Evolutionary conservation across 2,113 vertebrate genomes (phyloP).

Genomic region (Scolopax mira): DNA sequence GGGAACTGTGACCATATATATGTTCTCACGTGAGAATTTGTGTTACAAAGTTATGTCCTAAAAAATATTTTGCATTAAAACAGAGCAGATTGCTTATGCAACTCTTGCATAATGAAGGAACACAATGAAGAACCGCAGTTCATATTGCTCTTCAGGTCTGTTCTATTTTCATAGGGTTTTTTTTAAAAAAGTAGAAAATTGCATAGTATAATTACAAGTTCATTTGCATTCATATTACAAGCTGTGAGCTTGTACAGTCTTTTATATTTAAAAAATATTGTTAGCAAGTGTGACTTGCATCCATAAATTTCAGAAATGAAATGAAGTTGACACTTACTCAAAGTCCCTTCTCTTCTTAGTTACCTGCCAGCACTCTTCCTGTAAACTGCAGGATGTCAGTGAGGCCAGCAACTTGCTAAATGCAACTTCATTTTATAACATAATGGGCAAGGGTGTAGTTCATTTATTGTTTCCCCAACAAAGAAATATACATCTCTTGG

Average conservation of each 20-base stretch:
- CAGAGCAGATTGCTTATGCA: conserved; percentile 76
- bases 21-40: conserved; percentile 27
- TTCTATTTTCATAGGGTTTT: conserved; percentile 73
- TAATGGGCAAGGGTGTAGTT: background rate
- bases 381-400: background rate
- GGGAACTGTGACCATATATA: background rate
- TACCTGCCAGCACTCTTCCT: background rate
- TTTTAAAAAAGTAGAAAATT: conserved; percentile 77
- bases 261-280: conserved; percentile 75
- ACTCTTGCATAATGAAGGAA: conserved; percentile 75
- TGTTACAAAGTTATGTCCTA: conserved; percentile 59
- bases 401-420: background rate
- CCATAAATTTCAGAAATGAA: conserved; percentile 52
- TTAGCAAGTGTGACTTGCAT: conserved; percentile 73
- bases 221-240: conserved; percentile 84
- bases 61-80: conserved; percentile 67
- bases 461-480: background rate
- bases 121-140: conserved; percentile 76
- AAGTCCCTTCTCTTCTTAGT: background rate
- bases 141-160: conserved; percentile 75
- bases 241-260: conserved; percentile 73
- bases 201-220: conserved; percentile 81
- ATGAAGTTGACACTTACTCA: background rate
- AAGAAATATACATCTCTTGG: background rate
- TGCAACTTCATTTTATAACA: background rate